Conservation (phyloP, 2,113 vertebrate genomes). For the Semnornis frantzii region DNA sequence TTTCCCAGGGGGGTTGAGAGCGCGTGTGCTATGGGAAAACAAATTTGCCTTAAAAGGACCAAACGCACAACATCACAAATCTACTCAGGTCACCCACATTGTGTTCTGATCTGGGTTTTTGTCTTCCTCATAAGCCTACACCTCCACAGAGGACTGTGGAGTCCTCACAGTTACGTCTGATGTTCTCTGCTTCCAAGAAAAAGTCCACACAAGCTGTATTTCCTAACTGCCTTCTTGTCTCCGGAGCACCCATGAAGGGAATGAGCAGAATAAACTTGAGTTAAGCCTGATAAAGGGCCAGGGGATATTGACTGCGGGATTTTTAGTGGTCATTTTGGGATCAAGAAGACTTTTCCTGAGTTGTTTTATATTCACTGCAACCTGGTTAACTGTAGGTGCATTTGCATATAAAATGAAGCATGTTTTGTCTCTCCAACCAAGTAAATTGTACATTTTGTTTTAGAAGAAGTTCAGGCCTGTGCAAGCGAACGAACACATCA, state of each 20-base stretch:
- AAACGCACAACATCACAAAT: not conserved
- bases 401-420: not conserved
- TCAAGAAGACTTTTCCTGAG: not conserved
- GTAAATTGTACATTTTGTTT: not conserved
- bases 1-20: not conserved
- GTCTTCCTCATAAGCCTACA: not conserved
- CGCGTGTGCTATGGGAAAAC: not conserved
- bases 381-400: not conserved
- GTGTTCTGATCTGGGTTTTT: not conserved
- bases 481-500: fast-evolving
- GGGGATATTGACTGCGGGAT: fast-evolving
- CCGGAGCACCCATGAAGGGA: not conserved
- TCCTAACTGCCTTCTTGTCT: not conserved
- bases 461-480: not conserved
- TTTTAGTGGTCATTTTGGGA: not conserved
- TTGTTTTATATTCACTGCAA: not conserved
- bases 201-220: not conserved
- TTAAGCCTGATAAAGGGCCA: not conserved
- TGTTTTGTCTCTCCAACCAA: not conserved
- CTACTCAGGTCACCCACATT: fast-evolving
- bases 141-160: too few species aligned
- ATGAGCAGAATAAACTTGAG: not conserved
- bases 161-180: not conserved
- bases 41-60: not conserved
- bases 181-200: not conserved